Conservation (phyloP, 2,797 vertebrate genomes). For the Paratrypauchen microcephalus region DNA sequence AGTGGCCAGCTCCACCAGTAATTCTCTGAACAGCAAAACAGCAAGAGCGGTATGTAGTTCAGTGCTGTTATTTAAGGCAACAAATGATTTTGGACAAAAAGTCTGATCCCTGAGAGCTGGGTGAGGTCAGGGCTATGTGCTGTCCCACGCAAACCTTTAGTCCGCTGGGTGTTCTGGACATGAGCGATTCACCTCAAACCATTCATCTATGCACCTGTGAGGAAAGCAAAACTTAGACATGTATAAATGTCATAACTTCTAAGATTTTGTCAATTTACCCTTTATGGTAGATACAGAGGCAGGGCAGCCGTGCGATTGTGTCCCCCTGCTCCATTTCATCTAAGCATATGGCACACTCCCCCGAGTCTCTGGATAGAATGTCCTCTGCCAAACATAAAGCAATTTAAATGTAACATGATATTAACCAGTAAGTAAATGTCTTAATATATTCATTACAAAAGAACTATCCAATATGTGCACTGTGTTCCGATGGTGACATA, state of each 20-base stretch:
- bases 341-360: constrained; percentile 97
- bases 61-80: constrained; percentile 33
- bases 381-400: constrained; percentile 86
- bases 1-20: constrained; percentile 42
- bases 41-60: constrained; percentile 26
- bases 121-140: constrained; percentile 43
- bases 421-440: neutral
- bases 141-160: constrained; percentile 67
- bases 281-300: constrained; percentile 98
- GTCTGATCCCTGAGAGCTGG: constrained; percentile 66
- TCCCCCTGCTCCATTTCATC: constrained; percentile 95
- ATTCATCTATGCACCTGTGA: constrained; percentile 94
- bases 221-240: neutral
- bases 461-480: neutral
- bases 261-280: constrained; percentile 72
- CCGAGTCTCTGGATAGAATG: constrained; percentile 93
- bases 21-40: constrained; percentile 43
- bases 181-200: constrained; percentile 97
- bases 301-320: constrained; percentile 95
- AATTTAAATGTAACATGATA: constrained; percentile 17
- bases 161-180: constrained; percentile 95
- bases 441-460: neutral
- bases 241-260: neutral
- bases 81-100: constrained; percentile 35
- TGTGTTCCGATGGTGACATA: neutral